Conservation (phyloP, 1,140 invertebrate genomes). For the Drosophila hydei region DNA sequence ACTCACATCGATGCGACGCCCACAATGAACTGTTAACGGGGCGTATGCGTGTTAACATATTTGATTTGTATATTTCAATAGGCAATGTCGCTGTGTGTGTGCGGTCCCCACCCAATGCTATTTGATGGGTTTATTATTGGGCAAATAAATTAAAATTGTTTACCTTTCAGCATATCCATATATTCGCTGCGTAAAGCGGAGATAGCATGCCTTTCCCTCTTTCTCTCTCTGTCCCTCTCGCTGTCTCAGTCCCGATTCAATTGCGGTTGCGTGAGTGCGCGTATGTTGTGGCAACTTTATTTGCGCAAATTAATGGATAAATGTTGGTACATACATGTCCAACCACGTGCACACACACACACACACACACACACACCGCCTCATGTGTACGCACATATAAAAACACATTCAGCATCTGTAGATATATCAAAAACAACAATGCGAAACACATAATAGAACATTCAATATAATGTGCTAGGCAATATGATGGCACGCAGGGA, state of each 20-base stretch:
- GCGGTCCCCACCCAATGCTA: constrained; percentile 11
- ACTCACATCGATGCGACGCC: constrained; percentile 5
- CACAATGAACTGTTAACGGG: constrained; percentile 49
- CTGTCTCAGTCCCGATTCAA: constrained; percentile 42
- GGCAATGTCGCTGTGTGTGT: constrained; percentile 14
- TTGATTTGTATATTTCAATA: constrained; percentile 57
- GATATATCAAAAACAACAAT: constrained; percentile 33
- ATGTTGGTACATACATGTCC: constrained; percentile 52
- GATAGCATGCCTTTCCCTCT: constrained; percentile 13
- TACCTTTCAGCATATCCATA: constrained; percentile 62
- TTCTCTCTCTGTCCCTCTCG: background rate
- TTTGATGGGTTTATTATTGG: constrained; percentile 78
- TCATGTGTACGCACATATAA: background rate
- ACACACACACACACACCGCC: background rate
- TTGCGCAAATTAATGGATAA: constrained; percentile 80
- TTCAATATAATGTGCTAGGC: constrained; percentile 10
- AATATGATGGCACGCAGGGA: constrained; percentile 45
- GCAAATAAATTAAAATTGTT: constrained; percentile 81
- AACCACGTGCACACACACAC: background rate
- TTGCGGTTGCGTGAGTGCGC: constrained; percentile 74
- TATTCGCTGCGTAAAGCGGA: constrained; percentile 17
- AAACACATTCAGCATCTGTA: constrained; percentile 16
- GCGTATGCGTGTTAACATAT: constrained; percentile 55
- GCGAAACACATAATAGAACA: constrained; percentile 9
- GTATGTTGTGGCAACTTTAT: constrained; percentile 77